Evolutionary conservation across 2,113 vertebrate genomes (phyloP).

Genomic region (Castor canadensis): DNA sequence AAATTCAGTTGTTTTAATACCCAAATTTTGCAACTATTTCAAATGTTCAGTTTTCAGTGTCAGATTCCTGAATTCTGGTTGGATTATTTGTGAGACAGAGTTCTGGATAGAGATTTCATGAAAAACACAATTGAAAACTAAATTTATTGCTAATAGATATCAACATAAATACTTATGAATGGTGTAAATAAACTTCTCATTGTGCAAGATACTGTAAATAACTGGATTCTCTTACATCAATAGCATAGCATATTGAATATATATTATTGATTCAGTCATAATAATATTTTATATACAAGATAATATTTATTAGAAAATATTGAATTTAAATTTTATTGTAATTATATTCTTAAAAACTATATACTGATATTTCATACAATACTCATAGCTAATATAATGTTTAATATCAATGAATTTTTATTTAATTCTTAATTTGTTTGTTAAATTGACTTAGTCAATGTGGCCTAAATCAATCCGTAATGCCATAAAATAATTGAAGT

Average conservation of each 20-base stretch:
- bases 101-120: not conserved
- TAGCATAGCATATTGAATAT: not conserved
- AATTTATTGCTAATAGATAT: conserved; percentile 44
- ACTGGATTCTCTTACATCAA: not conserved
- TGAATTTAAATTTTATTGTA: not conserved
- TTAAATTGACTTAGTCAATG: not conserved
- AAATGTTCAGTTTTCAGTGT: not conserved
- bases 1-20: not conserved
- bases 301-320: not conserved
- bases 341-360: not conserved
- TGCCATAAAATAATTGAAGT: not conserved
- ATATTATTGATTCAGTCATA: not conserved
- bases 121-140: conserved; percentile 36
- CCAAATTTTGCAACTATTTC: not conserved
- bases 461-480: not conserved
- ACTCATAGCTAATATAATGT: not conserved
- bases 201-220: conserved; percentile 25
- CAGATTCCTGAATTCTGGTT: not conserved
- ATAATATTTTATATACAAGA: not conserved
- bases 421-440: not conserved
- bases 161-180: not conserved
- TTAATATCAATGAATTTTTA: not conserved
- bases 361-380: not conserved
- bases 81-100: not conserved
- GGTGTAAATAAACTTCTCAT: conserved; percentile 8